Evolutionary conservation across 2,797 vertebrate genomes (phyloP).

Genomic region (Sebastes hopkinsi): DNA sequence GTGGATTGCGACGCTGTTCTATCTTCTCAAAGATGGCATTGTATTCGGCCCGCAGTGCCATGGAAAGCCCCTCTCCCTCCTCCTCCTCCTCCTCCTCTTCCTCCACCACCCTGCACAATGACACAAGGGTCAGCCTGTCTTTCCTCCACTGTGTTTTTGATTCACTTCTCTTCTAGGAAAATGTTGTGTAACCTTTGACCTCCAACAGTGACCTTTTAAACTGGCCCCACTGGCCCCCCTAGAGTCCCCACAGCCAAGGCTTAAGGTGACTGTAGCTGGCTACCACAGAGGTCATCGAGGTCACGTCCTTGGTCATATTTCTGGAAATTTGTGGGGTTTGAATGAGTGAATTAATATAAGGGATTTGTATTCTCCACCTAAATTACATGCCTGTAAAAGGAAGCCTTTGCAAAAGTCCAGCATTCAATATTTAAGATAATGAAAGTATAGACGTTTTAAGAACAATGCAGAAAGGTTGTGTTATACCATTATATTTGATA

Average conservation of each 20-base stretch:
- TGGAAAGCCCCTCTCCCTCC: constrained; percentile 59
- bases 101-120: constrained; percentile 53
- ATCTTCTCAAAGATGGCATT: constrained; percentile 77
- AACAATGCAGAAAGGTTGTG: not conserved
- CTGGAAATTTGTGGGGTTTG: not conserved
- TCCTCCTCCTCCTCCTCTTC: constrained; percentile 44
- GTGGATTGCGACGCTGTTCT: constrained; percentile 43
- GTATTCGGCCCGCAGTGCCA: constrained; percentile 58
- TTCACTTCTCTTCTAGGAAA: constrained; percentile 71
- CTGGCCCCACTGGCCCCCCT: constrained; percentile 8
- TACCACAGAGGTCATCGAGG: not conserved
- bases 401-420: not conserved
- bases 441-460: not conserved
- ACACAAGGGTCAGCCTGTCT: constrained; percentile 79
- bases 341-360: not conserved
- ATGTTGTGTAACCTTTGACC: constrained; percentile 79
- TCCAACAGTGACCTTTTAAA: constrained; percentile 62
- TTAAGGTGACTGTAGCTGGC: constrained; percentile 11
- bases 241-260: constrained; percentile 23
- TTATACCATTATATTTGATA: not conserved
- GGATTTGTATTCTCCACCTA: not conserved
- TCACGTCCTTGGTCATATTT: not conserved
- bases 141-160: constrained; percentile 65
- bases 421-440: not conserved
- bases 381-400: not conserved